Evolutionary conservation across 2,888 invertebrate genomes (phyloP).

Genomic region (Poecilus cupreus): DNA sequence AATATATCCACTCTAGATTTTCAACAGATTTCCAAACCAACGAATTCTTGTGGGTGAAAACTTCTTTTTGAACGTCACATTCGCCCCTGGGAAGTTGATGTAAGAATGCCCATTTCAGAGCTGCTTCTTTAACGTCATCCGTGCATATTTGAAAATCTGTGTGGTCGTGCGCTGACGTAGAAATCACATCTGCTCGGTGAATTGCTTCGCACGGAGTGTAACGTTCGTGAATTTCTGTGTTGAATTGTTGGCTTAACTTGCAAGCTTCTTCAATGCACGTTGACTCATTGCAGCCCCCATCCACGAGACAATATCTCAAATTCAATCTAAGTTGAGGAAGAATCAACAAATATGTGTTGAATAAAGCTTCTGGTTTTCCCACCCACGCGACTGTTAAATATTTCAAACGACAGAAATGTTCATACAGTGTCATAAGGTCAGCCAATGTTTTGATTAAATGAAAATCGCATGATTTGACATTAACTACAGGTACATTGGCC

Average conservation of each 20-base stretch:
- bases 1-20: constrained; percentile 60
- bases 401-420: constrained; percentile 57
- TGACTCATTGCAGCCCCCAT: background rate
- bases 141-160: constrained; percentile 19
- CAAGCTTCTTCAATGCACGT: background rate
- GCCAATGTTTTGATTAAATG: constrained; percentile 45
- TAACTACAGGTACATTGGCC: constrained; percentile 56
- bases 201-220: background rate
- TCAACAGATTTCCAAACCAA: constrained; percentile 58
- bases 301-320: constrained; percentile 55
- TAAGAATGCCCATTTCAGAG: constrained; percentile 59
- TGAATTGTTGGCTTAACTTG: constrained; percentile 24
- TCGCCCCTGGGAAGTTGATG: constrained; percentile 53
- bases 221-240: constrained; percentile 58
- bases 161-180: constrained; percentile 40
- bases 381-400: constrained; percentile 60
- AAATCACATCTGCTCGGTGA: constrained; percentile 53
- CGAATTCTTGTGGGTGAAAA: constrained; percentile 58
- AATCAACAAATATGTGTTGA: constrained; percentile 61
- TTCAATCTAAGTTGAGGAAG: constrained; percentile 60
- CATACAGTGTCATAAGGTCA: constrained; percentile 59
- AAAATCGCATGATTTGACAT: constrained; percentile 44
- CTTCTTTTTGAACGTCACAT: constrained; percentile 50
- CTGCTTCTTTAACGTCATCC: constrained; percentile 55
- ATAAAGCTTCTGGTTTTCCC: constrained; percentile 56